phyloP scores from a whole-genome alignment of 2,113 vertebrate genomes.

The Lophochroa leadbeateri region DNA sequence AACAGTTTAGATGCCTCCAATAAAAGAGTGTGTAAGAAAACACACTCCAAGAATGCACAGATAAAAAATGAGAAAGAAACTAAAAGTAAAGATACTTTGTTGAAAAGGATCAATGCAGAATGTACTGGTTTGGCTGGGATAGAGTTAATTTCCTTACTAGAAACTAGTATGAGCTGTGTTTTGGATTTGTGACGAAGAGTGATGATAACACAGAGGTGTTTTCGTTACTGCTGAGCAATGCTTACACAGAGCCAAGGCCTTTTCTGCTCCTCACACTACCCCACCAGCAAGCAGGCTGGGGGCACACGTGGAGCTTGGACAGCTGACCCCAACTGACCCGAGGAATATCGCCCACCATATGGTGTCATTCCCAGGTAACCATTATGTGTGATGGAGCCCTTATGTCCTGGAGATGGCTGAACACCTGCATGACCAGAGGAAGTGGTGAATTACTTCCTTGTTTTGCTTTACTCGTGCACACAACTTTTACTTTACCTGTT shows the following conservation, averaged over 20 bases:
- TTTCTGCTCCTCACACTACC: not conserved
- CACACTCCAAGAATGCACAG: not conserved
- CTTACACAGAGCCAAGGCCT: not conserved
- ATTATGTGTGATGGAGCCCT: not conserved
- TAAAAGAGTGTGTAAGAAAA: not conserved
- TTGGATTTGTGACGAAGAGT: not conserved
- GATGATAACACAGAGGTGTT: not conserved
- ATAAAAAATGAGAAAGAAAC: not conserved
- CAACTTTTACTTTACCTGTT: not conserved
- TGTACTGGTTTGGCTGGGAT: not conserved
- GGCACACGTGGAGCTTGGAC: not conserved
- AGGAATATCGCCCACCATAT: not conserved
- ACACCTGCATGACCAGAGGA: fast-evolving
- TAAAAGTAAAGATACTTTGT: not conserved
- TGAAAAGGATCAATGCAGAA: not conserved
- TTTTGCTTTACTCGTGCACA: not conserved
- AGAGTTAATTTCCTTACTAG: not conserved
- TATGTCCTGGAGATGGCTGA: not conserved
- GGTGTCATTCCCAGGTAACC: not conserved
- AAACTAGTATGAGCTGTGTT: not conserved
- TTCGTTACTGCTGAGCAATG: not conserved
- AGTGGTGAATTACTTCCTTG: not conserved
- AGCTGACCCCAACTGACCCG: not conserved
- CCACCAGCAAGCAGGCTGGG: not conserved
- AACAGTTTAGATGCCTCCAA: not conserved